Conservation (phyloP, 2,113 vertebrate genomes). For the Xiphophorus couchianus region DNA sequence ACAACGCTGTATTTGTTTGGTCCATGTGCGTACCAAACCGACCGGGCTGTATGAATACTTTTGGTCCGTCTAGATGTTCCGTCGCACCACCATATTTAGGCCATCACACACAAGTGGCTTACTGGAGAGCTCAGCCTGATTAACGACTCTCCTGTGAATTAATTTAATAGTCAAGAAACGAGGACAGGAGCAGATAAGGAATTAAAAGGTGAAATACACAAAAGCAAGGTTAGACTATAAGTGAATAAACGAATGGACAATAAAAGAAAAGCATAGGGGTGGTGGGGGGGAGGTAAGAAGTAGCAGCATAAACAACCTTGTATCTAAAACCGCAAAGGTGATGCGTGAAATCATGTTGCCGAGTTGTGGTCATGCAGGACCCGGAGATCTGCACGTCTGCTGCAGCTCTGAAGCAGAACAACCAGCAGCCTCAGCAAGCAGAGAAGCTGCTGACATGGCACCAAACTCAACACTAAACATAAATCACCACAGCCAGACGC, state of each 20-base stretch:
- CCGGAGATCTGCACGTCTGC: constrained; percentile 50
- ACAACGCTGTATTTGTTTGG: not conserved
- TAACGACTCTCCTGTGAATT: constrained; percentile 20
- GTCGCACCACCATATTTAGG: constrained; percentile 17
- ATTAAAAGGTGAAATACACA: not conserved
- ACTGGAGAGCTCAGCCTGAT: constrained; percentile 29
- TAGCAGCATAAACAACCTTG: not conserved
- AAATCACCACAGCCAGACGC: constrained; percentile 61
- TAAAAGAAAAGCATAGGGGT: no score
- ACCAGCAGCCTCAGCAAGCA: constrained; percentile 61
- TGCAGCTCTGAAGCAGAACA: constrained; percentile 62
- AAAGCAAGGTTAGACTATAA: not conserved
- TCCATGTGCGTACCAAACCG: not conserved
- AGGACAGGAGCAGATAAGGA: not conserved
- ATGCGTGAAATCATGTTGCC: constrained; percentile 11
- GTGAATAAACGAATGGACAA: not conserved
- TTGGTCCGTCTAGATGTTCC: not conserved
- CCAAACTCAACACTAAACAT: constrained; percentile 62
- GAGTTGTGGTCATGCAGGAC: constrained; percentile 69
- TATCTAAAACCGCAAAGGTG: not conserved
- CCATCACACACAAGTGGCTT: constrained; percentile 33
- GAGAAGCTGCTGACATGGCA: constrained; percentile 61
- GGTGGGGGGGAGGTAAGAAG: not conserved
- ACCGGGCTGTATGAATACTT: not conserved
- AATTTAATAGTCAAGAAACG: constrained; percentile 2